phyloP scores from a whole-genome alignment of 2,797 vertebrate species.

The Epinephelus malabaricus region DNA sequence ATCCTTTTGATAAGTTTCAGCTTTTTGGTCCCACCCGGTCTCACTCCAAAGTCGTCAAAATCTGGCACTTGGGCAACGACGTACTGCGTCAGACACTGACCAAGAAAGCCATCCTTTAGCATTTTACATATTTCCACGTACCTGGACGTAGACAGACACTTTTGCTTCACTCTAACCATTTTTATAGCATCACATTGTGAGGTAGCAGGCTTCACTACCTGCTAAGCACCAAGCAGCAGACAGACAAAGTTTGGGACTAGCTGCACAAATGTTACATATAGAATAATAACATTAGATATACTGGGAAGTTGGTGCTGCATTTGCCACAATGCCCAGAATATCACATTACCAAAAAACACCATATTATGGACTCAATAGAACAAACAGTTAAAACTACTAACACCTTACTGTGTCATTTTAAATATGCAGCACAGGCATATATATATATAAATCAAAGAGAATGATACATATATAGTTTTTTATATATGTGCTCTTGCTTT shows the following conservation, averaged over 20 bases:
- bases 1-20: too few species aligned
- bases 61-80: too few species aligned
- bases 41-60: too few species aligned
- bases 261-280: conserved; percentile 1
- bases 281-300: conserved; percentile 15
- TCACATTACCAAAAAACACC: conserved; percentile 28
- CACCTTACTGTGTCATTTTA: conserved; percentile 14
- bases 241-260: neutral
- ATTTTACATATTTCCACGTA: too few species aligned
- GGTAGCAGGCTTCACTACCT: neutral
- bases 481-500: conserved; percentile 26
- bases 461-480: conserved; percentile 34
- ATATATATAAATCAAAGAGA: conserved; percentile 31
- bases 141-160: too few species aligned
- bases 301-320: neutral
- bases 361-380: conserved; percentile 2
- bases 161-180: neutral
- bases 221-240: neutral
- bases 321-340: conserved; percentile 13
- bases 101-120: too few species aligned
- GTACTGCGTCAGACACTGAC: too few species aligned
- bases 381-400: conserved; percentile 14
- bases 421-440: conserved; percentile 22
- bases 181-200: neutral
- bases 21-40: too few species aligned